phyloP scores from a whole-genome alignment of 2,113 vertebrate genomes.

The Emydura subglobosa region DNA sequence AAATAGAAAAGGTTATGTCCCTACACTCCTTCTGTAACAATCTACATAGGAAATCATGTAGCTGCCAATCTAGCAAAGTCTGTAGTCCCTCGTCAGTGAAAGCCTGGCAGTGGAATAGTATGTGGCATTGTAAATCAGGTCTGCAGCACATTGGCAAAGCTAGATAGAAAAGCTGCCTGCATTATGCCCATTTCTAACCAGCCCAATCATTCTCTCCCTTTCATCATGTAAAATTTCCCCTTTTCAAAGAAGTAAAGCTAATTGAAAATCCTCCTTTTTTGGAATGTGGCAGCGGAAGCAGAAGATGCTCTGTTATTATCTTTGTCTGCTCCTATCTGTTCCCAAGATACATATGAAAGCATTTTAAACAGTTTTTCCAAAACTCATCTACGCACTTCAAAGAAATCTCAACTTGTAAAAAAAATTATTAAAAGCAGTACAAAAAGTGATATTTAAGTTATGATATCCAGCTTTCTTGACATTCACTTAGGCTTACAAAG shows the following conservation, averaged over 20 bases:
- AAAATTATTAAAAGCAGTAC: background rate
- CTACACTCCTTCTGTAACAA: background rate
- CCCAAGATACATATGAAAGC: background rate
- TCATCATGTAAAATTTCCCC: background rate
- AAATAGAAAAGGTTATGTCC: background rate
- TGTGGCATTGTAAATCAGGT: background rate
- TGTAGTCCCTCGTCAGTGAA: background rate
- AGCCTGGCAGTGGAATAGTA: background rate
- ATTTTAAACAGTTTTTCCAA: background rate
- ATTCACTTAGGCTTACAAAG: background rate
- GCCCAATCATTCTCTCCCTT: background rate
- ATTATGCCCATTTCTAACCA: background rate
- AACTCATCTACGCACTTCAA: conserved; percentile 5
- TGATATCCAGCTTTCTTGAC: background rate
- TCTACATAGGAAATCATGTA: background rate
- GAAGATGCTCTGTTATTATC: background rate
- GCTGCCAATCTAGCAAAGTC: background rate
- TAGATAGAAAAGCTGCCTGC: background rate
- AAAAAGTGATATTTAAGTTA: background rate
- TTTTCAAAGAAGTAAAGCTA: background rate
- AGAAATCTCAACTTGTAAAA: background rate
- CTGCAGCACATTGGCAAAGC: background rate
- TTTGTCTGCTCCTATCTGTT: background rate
- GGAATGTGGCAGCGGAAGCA: background rate
- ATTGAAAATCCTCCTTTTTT: background rate